A percentile compares a stretch with the other conserved stretches of the same genome.
phyloP scores from a whole-genome alignment of 2,797 vertebrate species.

The Chaetodon trifasciatus region DNA sequence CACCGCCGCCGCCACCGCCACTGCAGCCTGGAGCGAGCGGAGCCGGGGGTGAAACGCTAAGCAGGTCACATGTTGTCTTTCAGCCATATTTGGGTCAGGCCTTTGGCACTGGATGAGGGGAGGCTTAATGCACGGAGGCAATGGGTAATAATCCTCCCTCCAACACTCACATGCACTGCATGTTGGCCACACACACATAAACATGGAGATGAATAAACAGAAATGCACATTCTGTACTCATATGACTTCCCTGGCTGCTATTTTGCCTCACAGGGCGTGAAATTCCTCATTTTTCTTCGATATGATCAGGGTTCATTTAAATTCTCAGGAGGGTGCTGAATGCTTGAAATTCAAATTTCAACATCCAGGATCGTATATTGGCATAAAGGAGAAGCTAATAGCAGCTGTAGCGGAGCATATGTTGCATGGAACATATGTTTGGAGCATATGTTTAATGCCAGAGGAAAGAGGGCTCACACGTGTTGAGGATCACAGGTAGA shows the following conservation, averaged over 20 bases:
- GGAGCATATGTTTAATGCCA: constrained; percentile 74
- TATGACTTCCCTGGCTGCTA: constrained; percentile 47
- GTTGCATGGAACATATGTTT: constrained; percentile 62
- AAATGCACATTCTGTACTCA: constrained; percentile 34
- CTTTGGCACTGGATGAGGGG: constrained; percentile 87
- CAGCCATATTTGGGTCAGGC: constrained; percentile 99
- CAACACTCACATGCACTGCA: constrained; percentile 41
- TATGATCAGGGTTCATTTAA: constrained; percentile 42
- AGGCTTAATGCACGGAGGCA: constrained; percentile 89
- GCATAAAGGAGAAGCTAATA: constrained; percentile 43
- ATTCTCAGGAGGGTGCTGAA: constrained; percentile 51
- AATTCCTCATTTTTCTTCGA: constrained; percentile 54
- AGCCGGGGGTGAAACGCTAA: constrained; percentile 84
- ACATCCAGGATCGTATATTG: constrained; percentile 18
- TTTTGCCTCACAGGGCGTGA: constrained; percentile 60
- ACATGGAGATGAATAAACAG: constrained; percentile 40
- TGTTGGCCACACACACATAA: constrained; percentile 38
- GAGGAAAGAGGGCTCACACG: constrained; percentile 60
- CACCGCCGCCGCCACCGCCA: constrained; percentile 53
- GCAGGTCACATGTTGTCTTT: constrained; percentile 98
- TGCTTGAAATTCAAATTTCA: constrained; percentile 38
- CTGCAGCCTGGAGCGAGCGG: constrained; percentile 68
- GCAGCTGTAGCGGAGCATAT: constrained; percentile 58
- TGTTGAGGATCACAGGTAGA: constrained; percentile 72
- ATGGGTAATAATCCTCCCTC: constrained; percentile 78